Percentiles rank a stretch among this genome's conserved stretches.
phyloP scores from a whole-genome alignment of 2,113 vertebrate species.

The Perca schrenkii region DNA sequence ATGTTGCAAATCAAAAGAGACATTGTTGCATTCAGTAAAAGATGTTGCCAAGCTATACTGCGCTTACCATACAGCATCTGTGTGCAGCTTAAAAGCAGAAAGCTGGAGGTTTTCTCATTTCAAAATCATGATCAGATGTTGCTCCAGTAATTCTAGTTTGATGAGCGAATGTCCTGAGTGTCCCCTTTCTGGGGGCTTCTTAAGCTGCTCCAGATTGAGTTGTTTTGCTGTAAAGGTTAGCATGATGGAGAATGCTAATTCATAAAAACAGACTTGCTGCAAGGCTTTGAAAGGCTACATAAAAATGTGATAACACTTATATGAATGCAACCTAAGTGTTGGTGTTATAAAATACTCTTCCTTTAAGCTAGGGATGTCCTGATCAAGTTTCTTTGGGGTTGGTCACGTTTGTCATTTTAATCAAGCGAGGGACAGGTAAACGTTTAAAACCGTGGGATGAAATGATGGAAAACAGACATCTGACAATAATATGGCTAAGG shows the following conservation, averaged over 20 bases:
- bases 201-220: neutral
- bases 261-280: neutral
- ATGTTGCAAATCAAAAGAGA: neutral
- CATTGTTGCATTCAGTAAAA: neutral
- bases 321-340: neutral
- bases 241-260: neutral
- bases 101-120: conserved; percentile 21
- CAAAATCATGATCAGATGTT: conserved; percentile 43
- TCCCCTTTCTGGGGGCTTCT: neutral
- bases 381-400: neutral
- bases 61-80: neutral
- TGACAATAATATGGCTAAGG: neutral
- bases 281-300: too few species aligned
- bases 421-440: too few species aligned
- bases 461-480: neutral
- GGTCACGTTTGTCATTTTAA: neutral
- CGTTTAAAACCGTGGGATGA: too few species aligned
- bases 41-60: neutral
- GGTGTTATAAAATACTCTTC: too few species aligned
- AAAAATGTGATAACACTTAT: neutral
- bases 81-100: neutral
- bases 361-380: neutral
- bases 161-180: neutral
- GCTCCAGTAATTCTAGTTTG: neutral
- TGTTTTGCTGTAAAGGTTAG: neutral